Percentiles rank a stretch among this genome's conserved stretches.
Conservation (phyloP, 1,140 invertebrate species). For the Diorhabda carinulata region DNA sequence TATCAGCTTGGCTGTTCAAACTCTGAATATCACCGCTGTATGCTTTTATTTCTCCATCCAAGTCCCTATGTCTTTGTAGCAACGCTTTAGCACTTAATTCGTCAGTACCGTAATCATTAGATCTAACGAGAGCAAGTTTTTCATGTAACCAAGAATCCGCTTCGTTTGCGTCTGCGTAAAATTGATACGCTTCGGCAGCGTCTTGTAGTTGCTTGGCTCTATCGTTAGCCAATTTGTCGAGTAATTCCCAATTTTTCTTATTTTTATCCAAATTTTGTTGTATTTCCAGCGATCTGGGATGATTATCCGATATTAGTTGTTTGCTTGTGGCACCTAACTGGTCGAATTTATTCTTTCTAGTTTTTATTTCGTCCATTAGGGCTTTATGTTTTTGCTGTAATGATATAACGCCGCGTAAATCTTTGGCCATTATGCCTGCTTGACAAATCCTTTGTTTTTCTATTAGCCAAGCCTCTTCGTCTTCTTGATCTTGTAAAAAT, state of each 20-base stretch:
- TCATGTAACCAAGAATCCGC: conserved; percentile 96
- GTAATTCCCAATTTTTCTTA: conserved; percentile 78
- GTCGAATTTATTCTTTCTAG: conserved; percentile 73
- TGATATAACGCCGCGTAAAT: conserved; percentile 83
- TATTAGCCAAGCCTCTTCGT: conserved; percentile 86
- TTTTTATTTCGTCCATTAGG: conserved; percentile 88
- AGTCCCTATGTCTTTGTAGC: conserved; percentile 77
- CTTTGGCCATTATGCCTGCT: conserved; percentile 87
- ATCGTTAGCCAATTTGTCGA: conserved; percentile 79
- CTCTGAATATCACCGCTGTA: conserved; percentile 86
- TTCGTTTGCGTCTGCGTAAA: conserved; percentile 96
- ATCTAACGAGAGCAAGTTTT: conserved; percentile 83
- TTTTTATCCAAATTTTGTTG: conserved; percentile 74
- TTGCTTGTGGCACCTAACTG: conserved; percentile 68
- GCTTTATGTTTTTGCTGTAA: conserved; percentile 94
- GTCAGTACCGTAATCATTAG: conserved; percentile 83
- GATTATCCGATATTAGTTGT: conserved; percentile 69
- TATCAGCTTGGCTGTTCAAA: conserved; percentile 79
- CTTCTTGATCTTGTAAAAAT: conserved; percentile 85
- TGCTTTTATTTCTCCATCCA: conserved; percentile 88
- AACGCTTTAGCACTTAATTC: conserved; percentile 84
- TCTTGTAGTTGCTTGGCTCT: conserved; percentile 86
- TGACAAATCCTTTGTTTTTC: conserved; percentile 90
- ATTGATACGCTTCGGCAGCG: conserved; percentile 91
- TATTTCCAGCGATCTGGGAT: conserved; percentile 73